These are phyloP conservation scores for Gryon sp. DNA, from an alignment of 1,140 invertebrate genomes.

Conservation along the genomic window DNA sequence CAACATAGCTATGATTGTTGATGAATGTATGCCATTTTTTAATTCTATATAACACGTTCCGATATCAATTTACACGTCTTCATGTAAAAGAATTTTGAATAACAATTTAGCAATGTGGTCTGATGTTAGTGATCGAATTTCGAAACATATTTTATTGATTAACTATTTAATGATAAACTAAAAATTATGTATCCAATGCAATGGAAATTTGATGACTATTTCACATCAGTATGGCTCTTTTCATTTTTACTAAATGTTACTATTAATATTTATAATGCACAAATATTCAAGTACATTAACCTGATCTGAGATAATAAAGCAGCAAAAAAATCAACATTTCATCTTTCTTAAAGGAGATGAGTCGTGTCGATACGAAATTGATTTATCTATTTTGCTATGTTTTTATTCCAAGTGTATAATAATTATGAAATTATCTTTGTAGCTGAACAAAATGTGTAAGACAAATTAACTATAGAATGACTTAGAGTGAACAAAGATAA, in stretches of 20 bases:
- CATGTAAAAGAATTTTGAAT: slow-evolving; percentile 15
- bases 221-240: slow-evolving; percentile 2
- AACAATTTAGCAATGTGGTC: not conserved
- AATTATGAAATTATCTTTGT: no score
- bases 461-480: no score
- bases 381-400: no score
- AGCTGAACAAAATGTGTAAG: no score
- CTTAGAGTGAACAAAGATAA: no score
- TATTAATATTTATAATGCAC: slow-evolving; percentile 16
- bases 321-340: not conserved
- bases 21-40: slow-evolving; percentile 49
- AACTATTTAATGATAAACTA: not conserved
- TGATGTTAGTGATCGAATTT: slow-evolving; percentile 38
- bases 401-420: no score
- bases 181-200: no score
- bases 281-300: slow-evolving; percentile 9
- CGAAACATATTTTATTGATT: not conserved
- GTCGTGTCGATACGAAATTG: no score
- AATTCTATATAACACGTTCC: slow-evolving; percentile 34
- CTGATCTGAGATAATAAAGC: not conserved
- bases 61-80: slow-evolving; percentile 27
- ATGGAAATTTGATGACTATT: slow-evolving; percentile 27
- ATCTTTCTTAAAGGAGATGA: slow-evolving; percentile 27
- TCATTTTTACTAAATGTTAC: slow-evolving; percentile 19
- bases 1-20: slow-evolving; percentile 38